Evolutionary conservation across 2,797 vertebrate genomes (phyloP).

Genomic region (Austrolebias charrua): DNA sequence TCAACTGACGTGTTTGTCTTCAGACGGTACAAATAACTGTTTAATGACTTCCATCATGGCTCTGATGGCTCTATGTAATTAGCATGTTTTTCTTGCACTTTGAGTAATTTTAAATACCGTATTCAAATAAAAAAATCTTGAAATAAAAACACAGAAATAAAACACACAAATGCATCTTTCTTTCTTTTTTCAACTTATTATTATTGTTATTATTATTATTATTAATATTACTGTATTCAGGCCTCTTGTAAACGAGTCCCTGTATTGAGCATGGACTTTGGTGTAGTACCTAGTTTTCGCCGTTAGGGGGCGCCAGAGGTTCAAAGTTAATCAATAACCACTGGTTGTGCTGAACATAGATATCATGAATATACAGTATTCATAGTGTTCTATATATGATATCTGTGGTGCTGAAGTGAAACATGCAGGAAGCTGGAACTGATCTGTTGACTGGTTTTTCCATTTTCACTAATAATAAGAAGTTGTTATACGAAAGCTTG

Average conservation of each 20-base stretch:
- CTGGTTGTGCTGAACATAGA: background rate
- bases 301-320: slow-evolving; percentile 45
- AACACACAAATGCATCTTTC: background rate
- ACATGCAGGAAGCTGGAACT: background rate
- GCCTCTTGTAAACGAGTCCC: too few relatives aligned
- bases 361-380: too few relatives aligned
- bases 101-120: too few relatives aligned
- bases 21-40: slow-evolving; percentile 8
- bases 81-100: background rate
- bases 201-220: too few relatives aligned
- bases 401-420: too few relatives aligned
- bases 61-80: slow-evolving; percentile 15
- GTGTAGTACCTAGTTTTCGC: slow-evolving; percentile 19
- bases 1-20: background rate
- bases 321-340: slow-evolving; percentile 7
- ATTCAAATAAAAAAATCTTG: slow-evolving; percentile 2
- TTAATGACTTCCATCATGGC: background rate
- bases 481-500: background rate
- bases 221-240: too few relatives aligned
- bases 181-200: background rate
- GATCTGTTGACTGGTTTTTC: background rate
- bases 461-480: too few relatives aligned
- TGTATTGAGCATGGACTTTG: background rate
- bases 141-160: slow-evolving; percentile 1
- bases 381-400: too few relatives aligned